A percentile compares a stretch with the other conserved stretches of the same genome.
These are phyloP conservation scores for Antedon mediterranea DNA, from an alignment of 53 echinoderm and acorn worm genomes.

Conservation along the genomic window DNA sequence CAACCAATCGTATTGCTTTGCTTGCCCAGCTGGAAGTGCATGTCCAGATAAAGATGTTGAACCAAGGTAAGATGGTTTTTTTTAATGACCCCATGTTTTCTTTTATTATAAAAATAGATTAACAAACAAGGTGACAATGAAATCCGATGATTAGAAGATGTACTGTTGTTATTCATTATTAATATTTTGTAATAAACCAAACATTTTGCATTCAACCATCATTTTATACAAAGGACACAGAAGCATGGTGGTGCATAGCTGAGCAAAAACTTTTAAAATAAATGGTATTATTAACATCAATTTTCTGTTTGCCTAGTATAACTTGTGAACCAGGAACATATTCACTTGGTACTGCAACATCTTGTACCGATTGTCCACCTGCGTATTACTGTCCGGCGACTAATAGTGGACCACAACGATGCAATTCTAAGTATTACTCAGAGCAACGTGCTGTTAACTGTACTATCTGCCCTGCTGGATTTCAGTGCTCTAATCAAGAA, in stretches of 20 bases:
- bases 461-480: constrained; percentile 84
- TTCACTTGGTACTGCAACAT: constrained; percentile 41
- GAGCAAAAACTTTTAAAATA: too few relatives aligned
- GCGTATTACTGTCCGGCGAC: constrained; percentile 85
- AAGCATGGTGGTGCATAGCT: too few relatives aligned
- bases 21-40: constrained; percentile 51
- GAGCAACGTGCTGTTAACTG: constrained; percentile 61
- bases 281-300: too few relatives aligned
- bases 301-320: too few relatives aligned
- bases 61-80: constrained; percentile 81
- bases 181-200: too few relatives aligned
- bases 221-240: too few relatives aligned
- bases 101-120: too few relatives aligned
- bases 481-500: constrained; percentile 70
- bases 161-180: too few relatives aligned
- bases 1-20: constrained; percentile 47
- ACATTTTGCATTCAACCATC: too few relatives aligned
- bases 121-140: too few relatives aligned
- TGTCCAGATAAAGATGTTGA: constrained; percentile 44
- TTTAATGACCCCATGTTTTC: too few relatives aligned
- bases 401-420: constrained; percentile 39
- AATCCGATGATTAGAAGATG: too few relatives aligned
- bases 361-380: constrained; percentile 61
- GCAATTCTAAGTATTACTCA: constrained; percentile 60
- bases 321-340: constrained; percentile 59